Evolutionary conservation across 2,888 invertebrate species (phyloP).

Genomic region (Drosophila rellima): DNA sequence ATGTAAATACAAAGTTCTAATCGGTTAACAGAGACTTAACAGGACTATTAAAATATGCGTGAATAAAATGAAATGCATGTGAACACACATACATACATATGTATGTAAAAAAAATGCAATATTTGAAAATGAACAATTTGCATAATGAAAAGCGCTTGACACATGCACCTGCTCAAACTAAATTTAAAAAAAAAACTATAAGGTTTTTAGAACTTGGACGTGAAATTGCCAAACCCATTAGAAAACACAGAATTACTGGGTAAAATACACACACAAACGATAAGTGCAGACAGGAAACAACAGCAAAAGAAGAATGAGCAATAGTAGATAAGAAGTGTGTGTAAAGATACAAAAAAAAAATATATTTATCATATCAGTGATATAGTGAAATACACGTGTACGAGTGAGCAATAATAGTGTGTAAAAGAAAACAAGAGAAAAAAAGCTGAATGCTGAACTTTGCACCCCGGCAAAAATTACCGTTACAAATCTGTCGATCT

Average conservation of each 20-base stretch:
- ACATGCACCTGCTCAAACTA: slow-evolving; percentile 31
- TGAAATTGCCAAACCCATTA: slow-evolving; percentile 18
- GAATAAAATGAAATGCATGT: neutral
- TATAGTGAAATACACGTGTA: neutral
- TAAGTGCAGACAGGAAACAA: slow-evolving; percentile 10
- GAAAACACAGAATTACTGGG: neutral
- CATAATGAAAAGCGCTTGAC: slow-evolving; percentile 38
- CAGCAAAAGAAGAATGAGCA: neutral
- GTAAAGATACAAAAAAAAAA: neutral
- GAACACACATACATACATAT: neutral
- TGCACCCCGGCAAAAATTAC: slow-evolving; percentile 38
- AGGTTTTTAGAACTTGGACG: slow-evolving; percentile 18
- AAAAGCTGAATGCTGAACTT: slow-evolving; percentile 27
- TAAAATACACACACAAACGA: neutral
- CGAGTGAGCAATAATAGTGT: slow-evolving; percentile 1
- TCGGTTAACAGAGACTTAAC: slow-evolving; percentile 12
- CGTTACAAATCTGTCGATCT: slow-evolving; percentile 40
- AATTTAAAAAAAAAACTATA: neutral
- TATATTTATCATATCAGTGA: slow-evolving; percentile 12
- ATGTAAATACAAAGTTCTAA: no score
- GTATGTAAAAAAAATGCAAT: neutral
- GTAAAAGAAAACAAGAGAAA: neutral
- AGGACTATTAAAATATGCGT: slow-evolving; percentile 17
- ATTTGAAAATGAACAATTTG: slow-evolving; percentile 26
- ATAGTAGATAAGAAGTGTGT: slow-evolving; percentile 7